Base-by-base conservation (phyloP, 2,797 vertebrate species). In the Hozukius guyotensis region DNA sequence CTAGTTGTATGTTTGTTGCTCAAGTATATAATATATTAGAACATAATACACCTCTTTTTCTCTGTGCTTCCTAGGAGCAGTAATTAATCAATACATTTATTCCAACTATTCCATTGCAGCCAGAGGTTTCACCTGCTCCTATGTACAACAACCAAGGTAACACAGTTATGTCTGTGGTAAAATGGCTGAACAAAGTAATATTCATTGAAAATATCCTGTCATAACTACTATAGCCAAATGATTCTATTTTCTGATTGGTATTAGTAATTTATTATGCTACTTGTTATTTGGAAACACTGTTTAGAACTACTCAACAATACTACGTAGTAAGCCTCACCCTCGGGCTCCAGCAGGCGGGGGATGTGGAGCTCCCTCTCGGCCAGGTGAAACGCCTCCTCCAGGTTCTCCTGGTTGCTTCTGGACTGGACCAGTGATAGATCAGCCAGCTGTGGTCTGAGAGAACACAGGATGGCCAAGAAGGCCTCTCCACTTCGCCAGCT, bases 401-500 rank as follows among this genome's bases (percentile, higher is more conserved):
- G 93, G 87, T 98, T 99, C 86, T 98, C 96, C 88, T 82, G 94
- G 93, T 96, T 96, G 84, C 96, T 96, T 87, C 95, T 95, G 25
- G 77, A 72, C 90, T 83, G 94, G 36, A 95, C 88, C 75, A 87
- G 92, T 12, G 96, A 94, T 81, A 97, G 85, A 86, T 99, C 96
- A 67, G 97, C 94, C 24, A 98, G 92, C 78, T 96, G 96, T 20
- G 98, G 97, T 80, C 94, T 92, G 81, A 99, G 93, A n/a, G 96
- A 95, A 34, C 96, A 96, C 78, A 99, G 95, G 89, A 99, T 91
- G 11, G 96, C 96, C 90, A 98, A 75, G 86, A 99, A 98, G 8
- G 96, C 96, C 86, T 96, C 91, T 1, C 98, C 98, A 2, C 94
- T 97, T 83, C 96, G 95, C 98, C 98, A 99, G 90, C 97, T 97